phyloP scores from a whole-genome alignment of 2,888 invertebrate species.

The Leptinotarsa haldemani region DNA sequence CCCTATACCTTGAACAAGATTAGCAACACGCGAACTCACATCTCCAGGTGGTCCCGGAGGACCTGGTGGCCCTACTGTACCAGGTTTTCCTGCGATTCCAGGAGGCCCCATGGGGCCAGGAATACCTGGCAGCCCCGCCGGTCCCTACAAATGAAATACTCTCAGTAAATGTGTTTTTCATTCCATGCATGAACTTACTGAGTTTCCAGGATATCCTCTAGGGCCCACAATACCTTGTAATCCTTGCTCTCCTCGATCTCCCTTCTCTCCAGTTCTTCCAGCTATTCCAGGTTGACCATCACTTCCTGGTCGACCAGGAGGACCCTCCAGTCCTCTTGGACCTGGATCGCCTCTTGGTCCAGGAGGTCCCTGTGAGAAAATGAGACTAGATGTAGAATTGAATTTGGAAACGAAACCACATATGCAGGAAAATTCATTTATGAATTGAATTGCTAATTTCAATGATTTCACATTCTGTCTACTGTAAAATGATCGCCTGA shows the following conservation, averaged over 20 bases:
- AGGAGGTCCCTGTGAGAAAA: slow-evolving; percentile 40
- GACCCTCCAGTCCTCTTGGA: slow-evolving; percentile 43
- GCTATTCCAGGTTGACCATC: slow-evolving; percentile 50
- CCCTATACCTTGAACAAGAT: slow-evolving; percentile 49
- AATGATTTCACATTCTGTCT: no score
- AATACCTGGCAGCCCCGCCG: slow-evolving; percentile 62
- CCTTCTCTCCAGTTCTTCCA: slow-evolving; percentile 59
- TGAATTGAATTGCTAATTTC: no score
- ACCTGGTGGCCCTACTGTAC: slow-evolving; percentile 63
- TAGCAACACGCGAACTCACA: slow-evolving; percentile 52
- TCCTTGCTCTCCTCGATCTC: slow-evolving; percentile 49
- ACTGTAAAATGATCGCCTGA: no score
- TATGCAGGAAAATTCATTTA: no score
- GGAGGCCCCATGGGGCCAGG: slow-evolving; percentile 55
- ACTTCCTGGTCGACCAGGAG: slow-evolving; percentile 53
- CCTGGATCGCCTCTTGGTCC: slow-evolving; percentile 45
- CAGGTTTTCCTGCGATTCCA: slow-evolving; percentile 56
- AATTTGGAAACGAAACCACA: neutral
- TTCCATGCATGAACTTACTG: slow-evolving; percentile 22
- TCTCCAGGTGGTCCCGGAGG: slow-evolving; percentile 66
- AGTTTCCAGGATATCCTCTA: slow-evolving; percentile 55
- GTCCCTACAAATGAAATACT: slow-evolving; percentile 55
- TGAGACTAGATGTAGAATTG: neutral
- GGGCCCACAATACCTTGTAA: slow-evolving; percentile 55
- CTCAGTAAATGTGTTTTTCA: neutral